These are phyloP conservation scores for Araneus ventricosus DNA, from an alignment of 1,140 invertebrate genomes.

Conservation along the genomic window DNA sequence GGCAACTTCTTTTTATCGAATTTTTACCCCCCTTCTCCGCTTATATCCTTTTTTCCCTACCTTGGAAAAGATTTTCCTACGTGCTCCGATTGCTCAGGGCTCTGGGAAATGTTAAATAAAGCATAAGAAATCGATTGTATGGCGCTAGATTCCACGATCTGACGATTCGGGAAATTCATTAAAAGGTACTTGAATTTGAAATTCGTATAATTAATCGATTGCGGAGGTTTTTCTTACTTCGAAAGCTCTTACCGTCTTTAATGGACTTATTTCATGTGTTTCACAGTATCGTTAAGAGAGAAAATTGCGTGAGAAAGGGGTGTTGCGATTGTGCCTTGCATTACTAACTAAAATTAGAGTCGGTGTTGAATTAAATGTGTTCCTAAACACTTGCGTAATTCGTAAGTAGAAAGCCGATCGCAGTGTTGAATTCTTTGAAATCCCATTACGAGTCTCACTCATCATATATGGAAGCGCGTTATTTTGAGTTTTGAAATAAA, in stretches of 20 bases:
- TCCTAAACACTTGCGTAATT: too few relatives aligned
- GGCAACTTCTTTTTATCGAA: slow-evolving; percentile 20
- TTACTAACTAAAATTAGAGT: too few relatives aligned
- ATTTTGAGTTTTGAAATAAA: too few relatives aligned
- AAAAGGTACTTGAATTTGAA: slow-evolving; percentile 16
- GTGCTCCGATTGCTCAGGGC: background rate
- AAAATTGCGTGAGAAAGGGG: background rate
- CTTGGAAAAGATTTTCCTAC: background rate
- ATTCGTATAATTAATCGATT: slow-evolving; percentile 1
- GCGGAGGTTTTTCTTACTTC: background rate
- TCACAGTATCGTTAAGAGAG: background rate
- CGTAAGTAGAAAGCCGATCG: too few relatives aligned
- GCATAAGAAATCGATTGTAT: background rate
- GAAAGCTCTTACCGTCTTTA: background rate
- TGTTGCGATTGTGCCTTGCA: background rate
- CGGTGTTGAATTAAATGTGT: too few relatives aligned
- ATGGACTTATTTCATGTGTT: slow-evolving; percentile 13
- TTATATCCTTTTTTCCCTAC: background rate
- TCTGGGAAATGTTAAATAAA: slow-evolving; percentile 4
- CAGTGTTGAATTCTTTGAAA: too few relatives aligned
- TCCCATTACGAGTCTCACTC: too few relatives aligned
- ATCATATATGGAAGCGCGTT: too few relatives aligned
- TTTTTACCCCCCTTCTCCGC: background rate
- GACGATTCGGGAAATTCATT: slow-evolving; percentile 16
- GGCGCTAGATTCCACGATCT: background rate